These are phyloP conservation scores for Leucophenga maculata DNA, from an alignment of 2,888 invertebrate genomes.

Conservation along the genomic window DNA sequence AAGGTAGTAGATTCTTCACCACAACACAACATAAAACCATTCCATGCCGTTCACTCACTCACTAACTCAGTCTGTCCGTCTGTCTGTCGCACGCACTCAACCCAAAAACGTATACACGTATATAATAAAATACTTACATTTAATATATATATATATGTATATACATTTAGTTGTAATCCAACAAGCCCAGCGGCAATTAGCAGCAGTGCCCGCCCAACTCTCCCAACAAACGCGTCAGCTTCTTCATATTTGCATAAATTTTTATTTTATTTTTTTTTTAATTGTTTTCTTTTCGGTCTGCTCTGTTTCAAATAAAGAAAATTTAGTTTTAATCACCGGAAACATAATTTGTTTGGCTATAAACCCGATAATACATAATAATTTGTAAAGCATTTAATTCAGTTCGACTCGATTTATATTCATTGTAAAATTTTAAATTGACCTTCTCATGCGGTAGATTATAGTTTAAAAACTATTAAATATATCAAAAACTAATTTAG, in stretches of 20 bases:
- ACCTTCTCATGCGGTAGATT: not conserved
- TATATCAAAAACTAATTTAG: no score
- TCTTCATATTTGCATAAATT: conserved; percentile 15
- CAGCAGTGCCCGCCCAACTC: not conserved
- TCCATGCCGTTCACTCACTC: not conserved
- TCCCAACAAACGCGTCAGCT: not conserved
- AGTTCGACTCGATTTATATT: no score
- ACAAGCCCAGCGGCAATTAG: not conserved
- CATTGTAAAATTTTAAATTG: no score
- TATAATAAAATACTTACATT: not conserved
- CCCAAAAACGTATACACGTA: not conserved
- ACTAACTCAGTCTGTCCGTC: not conserved
- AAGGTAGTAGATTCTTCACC: not conserved
- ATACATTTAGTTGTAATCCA: not conserved
- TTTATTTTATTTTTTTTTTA: conserved; percentile 11
- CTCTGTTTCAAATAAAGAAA: conserved; percentile 7
- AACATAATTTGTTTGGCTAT: conserved; percentile 14
- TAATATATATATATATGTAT: no score
- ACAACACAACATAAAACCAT: conserved; percentile 8
- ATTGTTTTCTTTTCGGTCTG: not conserved
- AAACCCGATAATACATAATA: not conserved
- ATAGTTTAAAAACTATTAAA: not conserved
- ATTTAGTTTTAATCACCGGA: conserved; percentile 13
- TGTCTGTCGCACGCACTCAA: no score
- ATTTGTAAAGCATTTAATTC: no score